A percentile compares a stretch with the other conserved stretches of the same genome.
Conservation (phyloP, 2,888 invertebrate species). For the Pyrrhia umbra region DNA sequence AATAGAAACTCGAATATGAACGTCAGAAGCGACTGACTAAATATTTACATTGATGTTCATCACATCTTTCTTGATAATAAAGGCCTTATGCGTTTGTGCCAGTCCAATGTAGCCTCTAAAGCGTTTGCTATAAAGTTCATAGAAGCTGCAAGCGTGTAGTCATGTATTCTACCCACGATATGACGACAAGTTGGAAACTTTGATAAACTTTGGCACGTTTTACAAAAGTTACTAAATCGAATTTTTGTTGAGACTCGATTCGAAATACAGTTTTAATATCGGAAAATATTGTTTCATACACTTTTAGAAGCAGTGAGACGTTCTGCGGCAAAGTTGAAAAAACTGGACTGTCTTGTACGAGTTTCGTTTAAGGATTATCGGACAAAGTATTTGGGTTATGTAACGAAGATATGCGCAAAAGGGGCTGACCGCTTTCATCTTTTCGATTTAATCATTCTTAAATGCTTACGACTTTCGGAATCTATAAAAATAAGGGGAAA, state of each 20-base stretch:
- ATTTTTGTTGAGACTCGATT: constrained; percentile 71
- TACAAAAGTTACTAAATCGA: constrained; percentile 74
- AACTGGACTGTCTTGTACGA: constrained; percentile 24
- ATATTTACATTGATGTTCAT: constrained; percentile 64
- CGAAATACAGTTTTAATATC: constrained; percentile 72
- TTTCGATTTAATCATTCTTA: background rate
- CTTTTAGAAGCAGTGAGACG: constrained; percentile 35
- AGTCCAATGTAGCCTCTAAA: constrained; percentile 45
- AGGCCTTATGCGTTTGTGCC: constrained; percentile 11
- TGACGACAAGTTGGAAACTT: constrained; percentile 69
- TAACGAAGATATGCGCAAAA: background rate
- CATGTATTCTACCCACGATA: constrained; percentile 68
- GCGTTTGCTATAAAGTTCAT: constrained; percentile 40
- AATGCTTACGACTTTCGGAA: background rate
- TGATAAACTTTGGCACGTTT: constrained; percentile 71
- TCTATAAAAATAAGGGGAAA: background rate
- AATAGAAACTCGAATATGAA: constrained; percentile 44
- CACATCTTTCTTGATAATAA: constrained; percentile 56
- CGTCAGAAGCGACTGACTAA: constrained; percentile 49
- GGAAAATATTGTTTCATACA: constrained; percentile 67
- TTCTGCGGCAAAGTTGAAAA: constrained; percentile 34
- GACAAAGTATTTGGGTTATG: constrained; percentile 2
- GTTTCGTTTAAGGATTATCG: constrained; percentile 28
- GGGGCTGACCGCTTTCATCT: background rate
- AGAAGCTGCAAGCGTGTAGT: constrained; percentile 5